Evolutionary conservation across 2,888 invertebrate species (phyloP).

Genomic region (Nomada fucata): DNA sequence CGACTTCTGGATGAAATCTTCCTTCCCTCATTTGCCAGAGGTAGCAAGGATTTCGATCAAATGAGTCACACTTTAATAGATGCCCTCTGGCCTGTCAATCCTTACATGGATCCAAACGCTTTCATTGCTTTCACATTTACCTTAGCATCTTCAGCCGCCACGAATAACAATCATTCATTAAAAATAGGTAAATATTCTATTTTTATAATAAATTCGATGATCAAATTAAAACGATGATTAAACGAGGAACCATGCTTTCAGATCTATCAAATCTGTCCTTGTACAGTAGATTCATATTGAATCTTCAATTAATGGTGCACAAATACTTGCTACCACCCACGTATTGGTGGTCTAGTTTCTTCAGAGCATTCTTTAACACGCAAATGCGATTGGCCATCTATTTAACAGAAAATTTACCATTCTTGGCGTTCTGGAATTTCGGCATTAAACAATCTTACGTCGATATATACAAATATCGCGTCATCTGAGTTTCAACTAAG

Average conservation of each 20-base stretch:
- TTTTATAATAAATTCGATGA: not conserved
- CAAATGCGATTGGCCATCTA: slow-evolving; percentile 87
- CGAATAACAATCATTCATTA: slow-evolving; percentile 80
- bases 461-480: slow-evolving; percentile 83
- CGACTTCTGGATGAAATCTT: slow-evolving; percentile 86
- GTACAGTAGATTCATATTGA: slow-evolving; percentile 80
- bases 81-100: slow-evolving; percentile 89
- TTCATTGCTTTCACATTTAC: slow-evolving; percentile 86
- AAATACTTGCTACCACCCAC: slow-evolving; percentile 77
- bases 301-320: slow-evolving; percentile 81
- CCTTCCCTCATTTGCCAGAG: slow-evolving; percentile 87
- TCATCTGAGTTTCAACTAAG: slow-evolving; percentile 3
- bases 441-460: slow-evolving; percentile 88
- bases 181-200: slow-evolving; percentile 71
- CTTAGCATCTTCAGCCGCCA: slow-evolving; percentile 82
- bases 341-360: slow-evolving; percentile 83
- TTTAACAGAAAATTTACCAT: slow-evolving; percentile 89
- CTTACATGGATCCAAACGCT: slow-evolving; percentile 86
- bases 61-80: slow-evolving; percentile 88
- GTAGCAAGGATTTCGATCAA: slow-evolving; percentile 87
- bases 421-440: slow-evolving; percentile 88
- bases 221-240: not conserved
- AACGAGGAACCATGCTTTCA: slow-evolving; percentile 55
- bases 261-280: slow-evolving; percentile 74
- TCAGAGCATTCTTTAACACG: slow-evolving; percentile 87